Conservation (phyloP, 1,140 invertebrate species). For the Leguminivora glycinivorella region DNA sequence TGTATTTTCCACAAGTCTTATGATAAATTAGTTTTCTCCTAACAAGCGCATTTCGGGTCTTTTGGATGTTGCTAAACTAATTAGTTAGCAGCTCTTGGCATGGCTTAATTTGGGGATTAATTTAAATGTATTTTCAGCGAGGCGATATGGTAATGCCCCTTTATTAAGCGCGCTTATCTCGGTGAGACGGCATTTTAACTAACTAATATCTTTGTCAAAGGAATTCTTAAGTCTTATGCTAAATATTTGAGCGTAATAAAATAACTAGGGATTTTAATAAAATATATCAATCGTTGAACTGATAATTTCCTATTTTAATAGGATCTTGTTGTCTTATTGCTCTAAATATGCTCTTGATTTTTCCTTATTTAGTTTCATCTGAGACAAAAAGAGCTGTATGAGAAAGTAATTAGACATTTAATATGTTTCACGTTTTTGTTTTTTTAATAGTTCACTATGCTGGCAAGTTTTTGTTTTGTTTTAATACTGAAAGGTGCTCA, state of each 20-base stretch:
- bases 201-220: neutral
- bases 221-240: neutral
- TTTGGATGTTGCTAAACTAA: slow-evolving; percentile 23
- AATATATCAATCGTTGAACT: too few species aligned
- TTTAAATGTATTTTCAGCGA: slow-evolving; percentile 20
- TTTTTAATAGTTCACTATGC: too few species aligned
- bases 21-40: slow-evolving; percentile 24
- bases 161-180: slow-evolving; percentile 1
- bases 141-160: slow-evolving; percentile 1
- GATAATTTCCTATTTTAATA: too few species aligned
- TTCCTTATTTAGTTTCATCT: too few species aligned
- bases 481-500: too few species aligned
- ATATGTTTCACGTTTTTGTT: too few species aligned
- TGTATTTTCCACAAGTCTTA: slow-evolving; percentile 35
- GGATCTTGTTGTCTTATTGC: too few species aligned
- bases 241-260: neutral
- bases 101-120: slow-evolving; percentile 14
- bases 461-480: neutral
- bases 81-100: slow-evolving; percentile 20
- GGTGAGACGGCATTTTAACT: neutral
- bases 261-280: neutral
- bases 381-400: too few species aligned
- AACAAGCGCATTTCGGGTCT: slow-evolving; percentile 19
- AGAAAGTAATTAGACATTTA: too few species aligned
- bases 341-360: too few species aligned